These are phyloP conservation scores for Otis tarda DNA, from an alignment of 2,113 vertebrate species.

Conservation along the genomic window DNA sequence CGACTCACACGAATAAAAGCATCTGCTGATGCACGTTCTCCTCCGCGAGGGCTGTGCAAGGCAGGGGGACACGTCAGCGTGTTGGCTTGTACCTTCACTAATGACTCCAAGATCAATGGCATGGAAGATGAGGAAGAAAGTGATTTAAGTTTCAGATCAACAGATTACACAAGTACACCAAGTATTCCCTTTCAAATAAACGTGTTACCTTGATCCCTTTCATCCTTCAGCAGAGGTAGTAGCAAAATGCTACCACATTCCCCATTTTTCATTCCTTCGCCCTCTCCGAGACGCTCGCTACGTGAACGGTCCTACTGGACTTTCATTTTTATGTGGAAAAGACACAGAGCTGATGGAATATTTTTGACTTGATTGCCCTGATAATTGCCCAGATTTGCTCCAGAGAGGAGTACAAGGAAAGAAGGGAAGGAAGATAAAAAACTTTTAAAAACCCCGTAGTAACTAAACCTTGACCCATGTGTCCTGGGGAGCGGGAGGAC, in stretches of 20 bases:
- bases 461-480: neutral
- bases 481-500: neutral
- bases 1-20: rapidly evolving
- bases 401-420: neutral
- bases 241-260: neutral
- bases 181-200: slow-evolving; percentile 5
- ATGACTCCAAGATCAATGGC: slow-evolving; percentile 38
- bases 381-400: neutral
- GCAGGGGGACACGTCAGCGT: neutral
- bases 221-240: neutral
- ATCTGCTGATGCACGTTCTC: neutral
- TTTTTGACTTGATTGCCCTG: neutral
- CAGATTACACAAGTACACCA: neutral
- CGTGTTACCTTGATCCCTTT: neutral
- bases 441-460: neutral
- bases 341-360: neutral
- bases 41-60: neutral
- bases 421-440: neutral
- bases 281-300: neutral
- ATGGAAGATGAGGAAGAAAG: slow-evolving; percentile 23
- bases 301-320: neutral
- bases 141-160: slow-evolving; percentile 48
- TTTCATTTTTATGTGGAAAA: neutral
- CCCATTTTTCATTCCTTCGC: neutral
- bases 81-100: neutral